These are phyloP conservation scores for Pygocentrus nattereri DNA, from an alignment of 2,797 vertebrate genomes.

Conservation along the genomic window DNA sequence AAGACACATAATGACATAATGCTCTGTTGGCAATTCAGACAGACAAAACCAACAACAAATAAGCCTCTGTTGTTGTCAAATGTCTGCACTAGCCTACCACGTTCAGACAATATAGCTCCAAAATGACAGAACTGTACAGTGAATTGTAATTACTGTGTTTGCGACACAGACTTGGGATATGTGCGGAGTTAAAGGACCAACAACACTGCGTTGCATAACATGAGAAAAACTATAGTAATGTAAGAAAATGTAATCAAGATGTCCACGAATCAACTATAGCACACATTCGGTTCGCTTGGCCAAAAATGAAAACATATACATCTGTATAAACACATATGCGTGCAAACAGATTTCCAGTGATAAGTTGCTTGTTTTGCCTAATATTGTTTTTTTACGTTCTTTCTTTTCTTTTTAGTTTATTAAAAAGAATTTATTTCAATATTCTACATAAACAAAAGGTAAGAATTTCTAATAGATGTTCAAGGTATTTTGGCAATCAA, in stretches of 20 bases:
- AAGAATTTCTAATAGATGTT: too few relatives aligned
- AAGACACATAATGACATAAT: background rate
- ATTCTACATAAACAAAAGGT: too few relatives aligned
- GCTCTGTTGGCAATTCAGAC: background rate
- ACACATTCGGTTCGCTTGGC: too few relatives aligned
- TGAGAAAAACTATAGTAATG: background rate
- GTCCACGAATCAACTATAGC: background rate
- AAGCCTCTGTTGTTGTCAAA: background rate
- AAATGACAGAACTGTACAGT: background rate
- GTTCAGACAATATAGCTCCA: background rate
- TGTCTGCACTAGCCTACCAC: background rate
- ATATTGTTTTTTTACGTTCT: too few relatives aligned
- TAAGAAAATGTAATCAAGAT: background rate
- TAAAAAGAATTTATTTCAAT: too few relatives aligned
- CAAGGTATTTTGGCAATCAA: too few relatives aligned
- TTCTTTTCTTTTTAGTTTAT: too few relatives aligned
- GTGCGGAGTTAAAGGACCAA: background rate
- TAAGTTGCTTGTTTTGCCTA: background rate
- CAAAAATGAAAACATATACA: background rate
- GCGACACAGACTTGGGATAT: background rate
- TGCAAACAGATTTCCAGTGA: background rate
- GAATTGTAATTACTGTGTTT: background rate
- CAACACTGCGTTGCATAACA: background rate
- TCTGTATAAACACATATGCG: too few relatives aligned
- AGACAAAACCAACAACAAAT: background rate